Base-by-base conservation (phyloP, 2,113 vertebrate genomes). In the Accipiter virgatus region DNA sequence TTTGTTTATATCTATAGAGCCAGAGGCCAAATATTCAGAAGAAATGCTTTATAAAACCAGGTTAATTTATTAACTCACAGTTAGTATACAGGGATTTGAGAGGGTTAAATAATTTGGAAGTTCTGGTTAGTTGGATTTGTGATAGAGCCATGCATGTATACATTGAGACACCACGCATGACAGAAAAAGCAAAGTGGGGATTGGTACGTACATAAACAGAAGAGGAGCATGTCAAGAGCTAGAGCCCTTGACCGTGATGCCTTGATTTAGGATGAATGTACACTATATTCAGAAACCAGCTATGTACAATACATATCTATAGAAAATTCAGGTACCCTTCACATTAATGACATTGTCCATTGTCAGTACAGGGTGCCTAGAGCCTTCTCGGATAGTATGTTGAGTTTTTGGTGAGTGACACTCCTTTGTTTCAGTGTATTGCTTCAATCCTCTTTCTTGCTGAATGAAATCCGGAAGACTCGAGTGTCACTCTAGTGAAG, bases 401-500 rank as follows among this genome's bases (percentile, higher is more conserved):
- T 81, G 81, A 16, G 43, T 53, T 53, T 78, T 82, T 43, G 65
- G 65, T 77, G 91, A 92, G 65, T 71, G 85, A n/a, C 58, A 5
- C 47, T 70, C 48, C 65, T 95, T 95, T 81, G 38, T 73, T 74
- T 93, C 87, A 61, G 42, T 52, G 7, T 80, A 48, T 72, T 58
- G 56, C 65, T 94, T 70, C 88, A 27, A 11, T 48, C 19, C 40
- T 62, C 86, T 32, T 89, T 75, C 90, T 66, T 52, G 19, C 94
- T 56, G 45, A 95, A 61, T 80, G 68, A 83, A 72, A 72, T 66
- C 68, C 67, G 26, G 66, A 77, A 81, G 52, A 50, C 20, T 75
- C 3, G 32, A 47, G 38, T 84, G 88, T 96, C 88, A 86, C 47
- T 63, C 38, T 90, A 47, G 63, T 53, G 67, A 93, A 95, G 70